phyloP scores from a whole-genome alignment of 2,888 invertebrate genomes.

The Coelogynopora nodosa region DNA sequence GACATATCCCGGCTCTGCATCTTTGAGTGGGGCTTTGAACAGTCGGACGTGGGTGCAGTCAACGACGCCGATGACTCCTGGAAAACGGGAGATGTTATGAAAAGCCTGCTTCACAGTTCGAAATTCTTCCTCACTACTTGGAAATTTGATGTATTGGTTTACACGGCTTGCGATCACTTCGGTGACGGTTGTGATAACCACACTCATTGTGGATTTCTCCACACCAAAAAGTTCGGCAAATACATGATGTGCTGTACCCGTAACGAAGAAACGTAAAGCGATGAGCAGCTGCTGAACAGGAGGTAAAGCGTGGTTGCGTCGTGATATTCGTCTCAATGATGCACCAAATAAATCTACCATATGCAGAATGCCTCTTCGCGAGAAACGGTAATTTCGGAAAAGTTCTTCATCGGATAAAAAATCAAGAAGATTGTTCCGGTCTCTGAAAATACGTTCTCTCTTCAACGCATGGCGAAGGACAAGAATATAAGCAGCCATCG shows the following conservation, averaged over 20 bases:
- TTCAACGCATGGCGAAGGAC: neutral
- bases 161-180: neutral
- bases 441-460: neutral
- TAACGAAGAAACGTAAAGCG: neutral
- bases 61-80: neutral
- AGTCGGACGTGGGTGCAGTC: slow-evolving; percentile 2
- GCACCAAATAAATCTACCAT: slow-evolving; percentile 32
- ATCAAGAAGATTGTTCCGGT: slow-evolving; percentile 9
- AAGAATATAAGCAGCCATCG: neutral
- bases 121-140: neutral
- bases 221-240: slow-evolving; percentile 10
- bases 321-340: neutral
- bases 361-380: slow-evolving; percentile 21
- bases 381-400: neutral
- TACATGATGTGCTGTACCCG: slow-evolving; percentile 8
- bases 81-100: neutral
- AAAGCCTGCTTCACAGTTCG: neutral
- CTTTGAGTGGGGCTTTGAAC: slow-evolving; percentile 2
- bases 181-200: neutral
- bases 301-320: slow-evolving; percentile 9
- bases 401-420: slow-evolving; percentile 9
- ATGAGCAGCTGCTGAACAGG: neutral
- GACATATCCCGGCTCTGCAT: slow-evolving; percentile 22
- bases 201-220: neutral
- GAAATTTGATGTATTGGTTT: neutral